Conservation (phyloP, 2,888 invertebrate genomes). For the Lepidocyrtoides sp. region DNA sequence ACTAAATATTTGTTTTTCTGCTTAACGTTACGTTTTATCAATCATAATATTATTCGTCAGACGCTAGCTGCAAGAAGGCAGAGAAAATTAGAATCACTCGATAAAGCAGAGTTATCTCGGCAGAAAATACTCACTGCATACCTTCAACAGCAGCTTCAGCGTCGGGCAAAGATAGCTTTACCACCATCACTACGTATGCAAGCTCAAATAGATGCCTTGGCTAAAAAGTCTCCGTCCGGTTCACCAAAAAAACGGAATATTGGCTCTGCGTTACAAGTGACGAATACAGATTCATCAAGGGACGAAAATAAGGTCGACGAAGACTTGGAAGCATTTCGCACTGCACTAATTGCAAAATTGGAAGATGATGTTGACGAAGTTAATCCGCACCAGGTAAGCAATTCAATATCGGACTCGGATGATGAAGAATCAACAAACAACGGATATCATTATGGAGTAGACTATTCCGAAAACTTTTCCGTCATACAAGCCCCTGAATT, state of each 20-base stretch:
- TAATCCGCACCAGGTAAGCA: background rate
- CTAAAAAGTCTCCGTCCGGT: constrained; percentile 48
- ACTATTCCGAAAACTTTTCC: constrained; percentile 87
- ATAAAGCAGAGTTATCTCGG: constrained; percentile 92
- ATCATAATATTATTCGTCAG: no score
- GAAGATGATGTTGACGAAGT: constrained; percentile 72
- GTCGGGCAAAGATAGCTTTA: constrained; percentile 75
- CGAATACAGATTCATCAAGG: background rate
- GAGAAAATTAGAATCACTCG: constrained; percentile 90
- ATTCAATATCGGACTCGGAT: constrained; percentile 86
- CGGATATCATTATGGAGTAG: constrained; percentile 84
- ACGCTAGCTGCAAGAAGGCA: constrained; percentile 94
- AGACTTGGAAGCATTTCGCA: constrained; percentile 81
- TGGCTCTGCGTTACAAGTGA: background rate
- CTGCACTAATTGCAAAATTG: constrained; percentile 67
- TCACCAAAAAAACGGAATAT: constrained; percentile 64
- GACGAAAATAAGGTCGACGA: constrained; percentile 67
- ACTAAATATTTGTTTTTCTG: no score
- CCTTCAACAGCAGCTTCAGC: constrained; percentile 82
- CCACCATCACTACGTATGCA: constrained; percentile 78
- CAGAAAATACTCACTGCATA: constrained; percentile 90
- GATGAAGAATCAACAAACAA: constrained; percentile 86
- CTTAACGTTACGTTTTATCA: no score
- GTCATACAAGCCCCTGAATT: constrained; percentile 88
- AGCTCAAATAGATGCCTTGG: constrained; percentile 45